phyloP scores from a whole-genome alignment of 2,888 invertebrate genomes.

The Lottia scabra region DNA sequence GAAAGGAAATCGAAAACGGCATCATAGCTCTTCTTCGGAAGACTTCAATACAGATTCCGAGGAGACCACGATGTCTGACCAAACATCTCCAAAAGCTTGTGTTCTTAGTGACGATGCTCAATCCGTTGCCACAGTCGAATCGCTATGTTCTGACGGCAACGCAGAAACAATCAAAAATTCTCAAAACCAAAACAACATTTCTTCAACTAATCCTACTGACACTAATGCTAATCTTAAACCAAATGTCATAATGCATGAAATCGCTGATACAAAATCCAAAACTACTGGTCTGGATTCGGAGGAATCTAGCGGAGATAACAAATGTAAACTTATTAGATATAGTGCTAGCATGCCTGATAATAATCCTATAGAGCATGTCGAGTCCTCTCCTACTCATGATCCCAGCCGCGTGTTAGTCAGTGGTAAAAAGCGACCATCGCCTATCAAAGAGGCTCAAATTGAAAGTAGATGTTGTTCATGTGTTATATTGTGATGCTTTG shows the following conservation, averaged over 20 bases:
- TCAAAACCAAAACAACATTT: background rate
- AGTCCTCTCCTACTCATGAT: background rate
- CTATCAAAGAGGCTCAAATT: background rate
- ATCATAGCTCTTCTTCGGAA: constrained; percentile 62
- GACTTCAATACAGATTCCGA: constrained; percentile 36
- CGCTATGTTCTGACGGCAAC: background rate
- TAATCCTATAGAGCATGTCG: background rate
- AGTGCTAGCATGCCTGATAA: background rate
- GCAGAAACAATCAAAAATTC: constrained; percentile 8
- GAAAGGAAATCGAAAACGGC: constrained; percentile 39
- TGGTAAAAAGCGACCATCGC: background rate
- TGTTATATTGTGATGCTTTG: constrained; percentile 8
- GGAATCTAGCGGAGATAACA: background rate
- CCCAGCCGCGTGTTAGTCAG: background rate
- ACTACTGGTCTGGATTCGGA: background rate
- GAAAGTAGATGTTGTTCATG: constrained; percentile 9
- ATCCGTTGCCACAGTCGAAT: no score
- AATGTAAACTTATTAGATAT: background rate
- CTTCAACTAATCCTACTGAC: background rate
- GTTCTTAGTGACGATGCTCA: no score
- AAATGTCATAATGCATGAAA: background rate
- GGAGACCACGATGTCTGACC: constrained; percentile 11
- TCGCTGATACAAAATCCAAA: background rate
- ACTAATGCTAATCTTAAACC: background rate
- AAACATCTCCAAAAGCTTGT: background rate